A percentile compares a stretch with the other conserved stretches of the same genome.
phyloP scores from a whole-genome alignment of 2,888 invertebrate species.

The Panopea generosa region DNA sequence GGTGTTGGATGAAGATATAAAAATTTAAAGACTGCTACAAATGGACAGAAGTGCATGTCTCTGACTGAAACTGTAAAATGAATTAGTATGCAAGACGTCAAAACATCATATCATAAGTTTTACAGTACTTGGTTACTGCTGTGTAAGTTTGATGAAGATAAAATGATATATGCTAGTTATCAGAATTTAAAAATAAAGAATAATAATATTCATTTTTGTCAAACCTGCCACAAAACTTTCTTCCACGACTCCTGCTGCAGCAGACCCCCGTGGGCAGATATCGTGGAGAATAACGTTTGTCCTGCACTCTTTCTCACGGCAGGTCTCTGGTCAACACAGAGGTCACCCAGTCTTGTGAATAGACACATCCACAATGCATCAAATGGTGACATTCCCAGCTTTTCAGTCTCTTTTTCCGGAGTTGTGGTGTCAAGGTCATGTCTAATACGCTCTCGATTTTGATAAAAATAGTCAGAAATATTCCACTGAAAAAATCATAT shows the following conservation, averaged over 20 bases:
- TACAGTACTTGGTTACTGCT: too few relatives aligned
- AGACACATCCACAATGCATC: constrained; percentile 99
- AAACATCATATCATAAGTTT: too few relatives aligned
- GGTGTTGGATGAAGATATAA: too few relatives aligned
- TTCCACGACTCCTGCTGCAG: constrained; percentile 96
- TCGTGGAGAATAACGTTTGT: constrained; percentile 98
- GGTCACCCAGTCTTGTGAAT: constrained; percentile 86
- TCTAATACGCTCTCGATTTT: constrained; percentile 91
- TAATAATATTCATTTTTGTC: constrained; percentile 15
- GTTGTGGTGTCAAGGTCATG: constrained; percentile 73
- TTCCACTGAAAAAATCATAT: constrained; percentile 92
- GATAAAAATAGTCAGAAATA: constrained; percentile 98
- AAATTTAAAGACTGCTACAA: too few relatives aligned
- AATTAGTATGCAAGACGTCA: too few relatives aligned
- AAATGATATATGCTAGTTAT: too few relatives aligned
- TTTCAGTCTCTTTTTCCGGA: constrained; percentile 37
- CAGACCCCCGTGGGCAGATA: constrained; percentile 96
- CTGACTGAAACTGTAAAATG: too few relatives aligned
- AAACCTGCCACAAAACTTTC: constrained; percentile 94
- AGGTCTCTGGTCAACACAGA: constrained; percentile 97
- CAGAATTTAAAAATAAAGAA: too few relatives aligned
- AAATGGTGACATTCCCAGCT: constrained; percentile 87
- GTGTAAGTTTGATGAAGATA: too few relatives aligned
- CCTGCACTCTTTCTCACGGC: constrained; percentile 98
- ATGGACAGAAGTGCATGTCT: too few relatives aligned